Evolutionary conservation across 2,113 vertebrate genomes (phyloP).

Genomic region (Oceanodroma tethys): DNA sequence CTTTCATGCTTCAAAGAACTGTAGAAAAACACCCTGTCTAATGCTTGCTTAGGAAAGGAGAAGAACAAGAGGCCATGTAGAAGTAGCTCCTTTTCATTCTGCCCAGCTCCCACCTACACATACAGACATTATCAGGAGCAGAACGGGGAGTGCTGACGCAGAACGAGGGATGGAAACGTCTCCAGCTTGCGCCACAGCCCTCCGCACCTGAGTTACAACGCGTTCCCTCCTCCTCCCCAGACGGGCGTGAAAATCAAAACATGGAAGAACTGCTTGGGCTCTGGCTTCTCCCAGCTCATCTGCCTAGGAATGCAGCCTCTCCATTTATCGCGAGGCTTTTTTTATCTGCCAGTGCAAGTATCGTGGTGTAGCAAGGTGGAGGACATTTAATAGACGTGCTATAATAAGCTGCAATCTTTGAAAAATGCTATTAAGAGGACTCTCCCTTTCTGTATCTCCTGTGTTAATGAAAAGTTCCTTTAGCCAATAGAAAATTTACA

Average conservation of each 20-base stretch:
- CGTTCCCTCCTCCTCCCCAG: not conserved
- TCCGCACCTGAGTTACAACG: fast-evolving
- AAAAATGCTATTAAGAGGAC: not conserved
- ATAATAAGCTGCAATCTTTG: not conserved
- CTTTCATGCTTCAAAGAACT: not conserved
- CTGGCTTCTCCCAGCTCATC: not conserved
- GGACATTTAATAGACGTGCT: not conserved
- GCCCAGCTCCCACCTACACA: not conserved
- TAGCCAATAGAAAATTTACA: not conserved
- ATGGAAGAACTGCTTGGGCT: not conserved
- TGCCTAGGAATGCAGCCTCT: not conserved
- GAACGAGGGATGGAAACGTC: not conserved
- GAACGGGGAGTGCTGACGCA: not conserved
- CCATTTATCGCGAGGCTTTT: not conserved
- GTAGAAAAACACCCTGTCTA: not conserved
- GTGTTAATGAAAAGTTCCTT: not conserved
- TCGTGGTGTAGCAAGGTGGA: not conserved
- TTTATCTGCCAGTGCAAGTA: not conserved
- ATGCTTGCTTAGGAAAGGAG: not conserved
- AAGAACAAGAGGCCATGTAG: not conserved
- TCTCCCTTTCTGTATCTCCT: not conserved
- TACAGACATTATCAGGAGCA: not conserved
- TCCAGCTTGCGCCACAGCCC: not conserved
- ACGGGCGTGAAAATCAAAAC: not conserved
- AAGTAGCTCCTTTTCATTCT: not conserved